Conservation (phyloP, 1,140 invertebrate species). For the Drosophila pruinosa region DNA sequence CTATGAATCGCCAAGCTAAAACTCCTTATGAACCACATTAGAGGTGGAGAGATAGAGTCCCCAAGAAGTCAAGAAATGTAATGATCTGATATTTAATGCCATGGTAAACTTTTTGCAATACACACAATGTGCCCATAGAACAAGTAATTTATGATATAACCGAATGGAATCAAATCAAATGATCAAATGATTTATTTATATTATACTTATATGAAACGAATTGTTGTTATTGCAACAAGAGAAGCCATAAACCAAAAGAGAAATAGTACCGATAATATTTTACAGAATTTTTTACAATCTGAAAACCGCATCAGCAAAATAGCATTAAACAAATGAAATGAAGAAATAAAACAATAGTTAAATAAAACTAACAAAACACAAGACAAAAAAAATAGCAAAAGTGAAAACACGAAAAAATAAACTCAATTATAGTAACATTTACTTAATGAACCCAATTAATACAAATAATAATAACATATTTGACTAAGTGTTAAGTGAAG, state of each 20-base stretch:
- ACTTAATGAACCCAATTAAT: constrained; percentile 41
- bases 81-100: background rate
- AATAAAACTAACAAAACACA: constrained; percentile 34
- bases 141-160: constrained; percentile 65
- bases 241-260: constrained; percentile 42
- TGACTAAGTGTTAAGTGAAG: constrained; percentile 63
- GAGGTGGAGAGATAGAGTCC: background rate
- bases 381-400: constrained; percentile 69
- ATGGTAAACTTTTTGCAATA: constrained; percentile 56
- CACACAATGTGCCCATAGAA: constrained; percentile 79
- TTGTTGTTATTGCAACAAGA: constrained; percentile 70
- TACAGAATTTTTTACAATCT: constrained; percentile 73
- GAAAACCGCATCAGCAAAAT: constrained; percentile 34
- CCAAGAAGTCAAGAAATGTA: background rate
- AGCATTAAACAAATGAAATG: constrained; percentile 2
- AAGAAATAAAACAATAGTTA: constrained; percentile 35
- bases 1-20: constrained; percentile 40
- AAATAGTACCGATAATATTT: constrained; percentile 79
- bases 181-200: constrained; percentile 73
- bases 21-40: constrained; percentile 1
- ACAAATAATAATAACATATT: constrained; percentile 49
- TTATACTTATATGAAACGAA: constrained; percentile 54
- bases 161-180: constrained; percentile 32
- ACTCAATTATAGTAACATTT: constrained; percentile 73
- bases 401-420: constrained; percentile 58